phyloP scores from a whole-genome alignment of 2,888 invertebrate species.

The Thera britannica region DNA sequence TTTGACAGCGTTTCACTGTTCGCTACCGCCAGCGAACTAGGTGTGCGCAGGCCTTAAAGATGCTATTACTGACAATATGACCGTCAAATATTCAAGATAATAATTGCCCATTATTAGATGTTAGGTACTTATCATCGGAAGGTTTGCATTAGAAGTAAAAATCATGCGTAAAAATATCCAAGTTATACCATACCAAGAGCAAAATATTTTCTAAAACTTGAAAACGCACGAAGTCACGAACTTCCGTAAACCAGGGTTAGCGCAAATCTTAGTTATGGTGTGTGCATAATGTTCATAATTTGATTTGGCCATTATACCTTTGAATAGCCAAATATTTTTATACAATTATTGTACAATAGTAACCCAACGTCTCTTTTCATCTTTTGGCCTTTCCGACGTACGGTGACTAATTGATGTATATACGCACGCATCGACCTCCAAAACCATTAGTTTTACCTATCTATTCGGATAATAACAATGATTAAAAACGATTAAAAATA shows the following conservation, averaged over 20 bases:
- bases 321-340: background rate
- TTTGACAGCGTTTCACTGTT: too few species aligned
- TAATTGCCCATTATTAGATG: background rate
- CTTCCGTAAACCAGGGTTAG: background rate
- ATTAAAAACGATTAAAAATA: background rate
- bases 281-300: too few species aligned
- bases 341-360: slow-evolving; percentile 10
- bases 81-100: slow-evolving; percentile 8
- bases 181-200: too few species aligned
- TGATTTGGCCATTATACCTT: background rate
- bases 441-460: background rate
- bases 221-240: too few species aligned
- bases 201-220: too few species aligned
- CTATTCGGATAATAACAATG: background rate
- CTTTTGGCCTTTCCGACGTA: slow-evolving; percentile 4
- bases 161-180: too few species aligned
- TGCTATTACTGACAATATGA: slow-evolving; percentile 24
- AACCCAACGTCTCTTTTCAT: slow-evolving; percentile 15
- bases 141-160: background rate
- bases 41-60: too few species aligned
- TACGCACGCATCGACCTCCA: background rate
- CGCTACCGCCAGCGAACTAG: too few species aligned
- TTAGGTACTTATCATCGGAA: background rate
- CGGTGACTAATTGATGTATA: background rate
- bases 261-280: background rate